A percentile compares a stretch with the other conserved stretches of the same genome.
Conservation (phyloP, 2,888 invertebrate genomes). For the Andrena bicolor region DNA sequence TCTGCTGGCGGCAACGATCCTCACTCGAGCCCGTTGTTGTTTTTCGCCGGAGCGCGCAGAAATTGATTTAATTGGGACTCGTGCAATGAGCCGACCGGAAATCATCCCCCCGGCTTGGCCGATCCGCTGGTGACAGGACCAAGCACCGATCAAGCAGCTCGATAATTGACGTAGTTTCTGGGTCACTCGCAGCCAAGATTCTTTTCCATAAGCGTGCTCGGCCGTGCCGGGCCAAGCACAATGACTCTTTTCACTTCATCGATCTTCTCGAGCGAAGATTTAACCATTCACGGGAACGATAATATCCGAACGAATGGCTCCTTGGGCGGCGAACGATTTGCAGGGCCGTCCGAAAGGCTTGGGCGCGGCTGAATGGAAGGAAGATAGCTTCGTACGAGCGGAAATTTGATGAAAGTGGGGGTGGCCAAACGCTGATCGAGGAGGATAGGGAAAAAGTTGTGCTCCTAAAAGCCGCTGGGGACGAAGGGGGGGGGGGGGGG, state of each 20-base stretch:
- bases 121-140: neutral
- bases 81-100: neutral
- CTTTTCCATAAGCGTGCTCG: constrained; percentile 21
- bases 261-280: constrained; percentile 55
- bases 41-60: neutral
- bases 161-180: constrained; percentile 13
- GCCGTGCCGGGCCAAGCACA: neutral
- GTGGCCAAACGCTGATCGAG: constrained; percentile 19
- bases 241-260: constrained; percentile 42
- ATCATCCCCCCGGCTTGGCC: neutral
- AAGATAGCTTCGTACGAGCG: constrained; percentile 39
- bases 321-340: constrained; percentile 40
- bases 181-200: constrained; percentile 7
- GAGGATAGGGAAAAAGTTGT: neutral
- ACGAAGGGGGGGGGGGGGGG: neutral
- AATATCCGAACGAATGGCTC: constrained; percentile 49
- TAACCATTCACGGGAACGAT: constrained; percentile 51
- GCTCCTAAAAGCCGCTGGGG: neutral
- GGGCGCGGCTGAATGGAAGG: constrained; percentile 20
- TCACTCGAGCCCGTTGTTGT: no score
- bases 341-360: constrained; percentile 17
- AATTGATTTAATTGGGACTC: neutral
- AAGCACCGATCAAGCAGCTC: neutral
- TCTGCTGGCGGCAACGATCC: no score
- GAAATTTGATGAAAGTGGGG: constrained; percentile 61